These are phyloP conservation scores for Misgurnus anguillicaudatus DNA, from an alignment of 2,113 vertebrate genomes.

Conservation along the genomic window DNA sequence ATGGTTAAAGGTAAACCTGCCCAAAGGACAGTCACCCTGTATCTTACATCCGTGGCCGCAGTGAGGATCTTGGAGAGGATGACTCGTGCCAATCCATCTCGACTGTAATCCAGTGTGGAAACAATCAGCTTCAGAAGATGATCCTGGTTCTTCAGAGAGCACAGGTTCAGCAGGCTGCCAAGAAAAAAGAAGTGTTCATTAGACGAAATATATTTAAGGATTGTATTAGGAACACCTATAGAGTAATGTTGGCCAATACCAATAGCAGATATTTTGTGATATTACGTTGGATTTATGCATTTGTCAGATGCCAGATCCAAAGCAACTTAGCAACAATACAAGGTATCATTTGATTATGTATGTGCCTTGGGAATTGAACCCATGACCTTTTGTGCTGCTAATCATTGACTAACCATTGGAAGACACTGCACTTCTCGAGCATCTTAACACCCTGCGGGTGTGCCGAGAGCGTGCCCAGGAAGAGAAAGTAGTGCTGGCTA, in stretches of 20 bases:
- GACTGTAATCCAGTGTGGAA: slow-evolving; percentile 95
- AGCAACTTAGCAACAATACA: too few relatives aligned
- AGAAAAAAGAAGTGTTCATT: background rate
- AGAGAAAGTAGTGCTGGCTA: slow-evolving; percentile 97
- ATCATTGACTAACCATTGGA: slow-evolving; percentile 86
- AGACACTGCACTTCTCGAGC: slow-evolving; percentile 96
- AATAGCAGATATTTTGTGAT: too few relatives aligned
- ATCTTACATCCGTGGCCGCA: slow-evolving; percentile 92
- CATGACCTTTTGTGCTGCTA: too few relatives aligned
- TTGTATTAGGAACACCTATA: too few relatives aligned
- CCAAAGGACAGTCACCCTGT: background rate
- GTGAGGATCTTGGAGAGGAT: slow-evolving; percentile 98
- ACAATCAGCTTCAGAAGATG: slow-evolving; percentile 93
- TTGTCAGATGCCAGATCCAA: too few relatives aligned
- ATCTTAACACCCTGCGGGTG: slow-evolving; percentile 95
- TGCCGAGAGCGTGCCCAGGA: slow-evolving; percentile 95
- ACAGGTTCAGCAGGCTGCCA: slow-evolving; percentile 91
- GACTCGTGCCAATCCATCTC: slow-evolving; percentile 93
- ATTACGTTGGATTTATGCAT: too few relatives aligned
- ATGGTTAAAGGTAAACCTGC: background rate
- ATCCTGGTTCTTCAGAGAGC: slow-evolving; percentile 97
- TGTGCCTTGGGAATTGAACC: too few relatives aligned
- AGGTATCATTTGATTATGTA: too few relatives aligned
- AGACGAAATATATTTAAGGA: background rate
- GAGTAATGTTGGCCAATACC: too few relatives aligned